Conservation (phyloP, 2,888 invertebrate genomes). For the Hydrotaea diabolus region DNA sequence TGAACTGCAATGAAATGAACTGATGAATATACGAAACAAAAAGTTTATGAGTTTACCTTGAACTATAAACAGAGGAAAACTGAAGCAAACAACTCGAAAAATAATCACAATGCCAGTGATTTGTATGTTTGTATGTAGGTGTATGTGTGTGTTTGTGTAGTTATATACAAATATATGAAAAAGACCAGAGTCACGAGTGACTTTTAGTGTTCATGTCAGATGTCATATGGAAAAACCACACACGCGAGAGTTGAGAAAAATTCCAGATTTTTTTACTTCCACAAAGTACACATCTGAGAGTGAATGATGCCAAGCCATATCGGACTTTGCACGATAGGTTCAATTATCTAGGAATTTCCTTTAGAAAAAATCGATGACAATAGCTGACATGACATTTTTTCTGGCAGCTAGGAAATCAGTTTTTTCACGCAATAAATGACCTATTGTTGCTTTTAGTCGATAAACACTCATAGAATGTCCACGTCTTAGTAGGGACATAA, state of each 20-base stretch:
- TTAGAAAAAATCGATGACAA: background rate
- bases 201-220: slow-evolving; percentile 59
- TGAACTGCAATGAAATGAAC: slow-evolving; percentile 35
- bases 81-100: slow-evolving; percentile 24
- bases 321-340: background rate
- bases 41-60: slow-evolving; percentile 76
- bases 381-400: background rate
- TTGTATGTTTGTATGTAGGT: no score
- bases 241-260: slow-evolving; percentile 14
- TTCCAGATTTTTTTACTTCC: background rate
- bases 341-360: background rate
- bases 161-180: no score
- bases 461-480: no score
- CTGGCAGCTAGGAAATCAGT: background rate
- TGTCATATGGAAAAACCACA: slow-evolving; percentile 40
- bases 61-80: slow-evolving; percentile 72
- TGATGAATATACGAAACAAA: slow-evolving; percentile 44
- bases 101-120: slow-evolving; percentile 6
- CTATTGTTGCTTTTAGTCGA: no score
- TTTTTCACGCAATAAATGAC: no score
- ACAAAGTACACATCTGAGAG: background rate
- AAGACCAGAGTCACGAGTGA: slow-evolving; percentile 14
- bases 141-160: no score
- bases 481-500: no score
- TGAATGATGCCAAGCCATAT: no score